Conservation (phyloP, 2,113 vertebrate genomes). For the Furnarius figulus region DNA sequence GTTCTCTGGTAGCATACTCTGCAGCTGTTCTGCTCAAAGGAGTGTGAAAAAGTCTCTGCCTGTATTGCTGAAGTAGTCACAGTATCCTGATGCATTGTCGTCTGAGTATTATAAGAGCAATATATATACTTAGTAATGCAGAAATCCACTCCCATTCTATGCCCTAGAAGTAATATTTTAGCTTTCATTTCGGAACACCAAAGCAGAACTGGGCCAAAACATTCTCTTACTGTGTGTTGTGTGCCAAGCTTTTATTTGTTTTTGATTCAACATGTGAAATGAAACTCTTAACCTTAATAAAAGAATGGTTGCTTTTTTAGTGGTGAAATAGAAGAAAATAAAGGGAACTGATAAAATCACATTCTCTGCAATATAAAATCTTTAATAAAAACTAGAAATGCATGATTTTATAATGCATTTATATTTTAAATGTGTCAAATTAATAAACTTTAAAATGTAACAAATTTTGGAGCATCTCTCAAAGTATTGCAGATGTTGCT, state of each 20-base stretch:
- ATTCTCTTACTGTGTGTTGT: background rate
- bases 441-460: conserved; percentile 19
- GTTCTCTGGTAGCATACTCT: background rate
- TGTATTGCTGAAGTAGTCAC: background rate
- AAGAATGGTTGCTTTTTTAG: background rate
- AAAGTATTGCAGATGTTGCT: conserved; percentile 1
- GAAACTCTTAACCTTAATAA: background rate
- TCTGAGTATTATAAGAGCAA: background rate
- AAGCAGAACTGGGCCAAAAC: background rate
- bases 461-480: background rate
- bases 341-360: background rate
- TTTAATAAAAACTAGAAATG: background rate
- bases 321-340: background rate
- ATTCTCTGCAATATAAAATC: background rate
- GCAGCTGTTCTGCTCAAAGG: background rate
- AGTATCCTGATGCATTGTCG: background rate
- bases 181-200: background rate
- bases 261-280: background rate
- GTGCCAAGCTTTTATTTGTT: background rate
- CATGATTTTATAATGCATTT: background rate
- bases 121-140: background rate
- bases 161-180: background rate
- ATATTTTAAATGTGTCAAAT: background rate
- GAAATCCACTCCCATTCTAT: background rate
- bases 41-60: background rate